phyloP scores from a whole-genome alignment of 1,140 invertebrate genomes.

The Lepidurus couesii region DNA sequence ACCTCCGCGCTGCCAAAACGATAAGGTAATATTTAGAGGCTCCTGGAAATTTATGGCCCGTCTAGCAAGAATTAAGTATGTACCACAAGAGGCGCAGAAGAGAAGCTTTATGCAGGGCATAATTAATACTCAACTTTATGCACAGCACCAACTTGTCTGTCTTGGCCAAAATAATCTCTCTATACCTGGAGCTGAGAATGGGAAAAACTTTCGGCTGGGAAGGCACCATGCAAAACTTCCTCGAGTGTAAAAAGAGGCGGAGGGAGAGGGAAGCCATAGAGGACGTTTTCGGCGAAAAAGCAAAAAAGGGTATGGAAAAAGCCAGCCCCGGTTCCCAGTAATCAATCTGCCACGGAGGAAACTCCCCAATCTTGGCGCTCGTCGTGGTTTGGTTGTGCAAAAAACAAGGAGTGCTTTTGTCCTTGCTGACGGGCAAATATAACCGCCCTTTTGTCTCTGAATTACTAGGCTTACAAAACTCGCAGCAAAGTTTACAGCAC shows the following conservation, averaged over 20 bases:
- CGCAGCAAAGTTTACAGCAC: no score
- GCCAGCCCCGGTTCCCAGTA: neutral
- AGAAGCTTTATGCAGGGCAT: slow-evolving; percentile 10
- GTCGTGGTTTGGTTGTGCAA: no score
- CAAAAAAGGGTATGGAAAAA: neutral
- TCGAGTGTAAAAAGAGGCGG: no score
- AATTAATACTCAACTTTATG: neutral
- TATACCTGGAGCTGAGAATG: neutral
- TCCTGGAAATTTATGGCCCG: slow-evolving; percentile 3
- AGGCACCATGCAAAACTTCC: no score
- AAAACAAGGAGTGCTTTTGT: no score
- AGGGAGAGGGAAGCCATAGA: no score
- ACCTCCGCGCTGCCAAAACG: neutral
- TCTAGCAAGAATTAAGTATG: neutral
- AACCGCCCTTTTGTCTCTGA: no score
- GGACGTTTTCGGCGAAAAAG: neutral
- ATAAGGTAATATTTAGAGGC: neutral
- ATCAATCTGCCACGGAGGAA: no score
- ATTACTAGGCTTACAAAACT: neutral
- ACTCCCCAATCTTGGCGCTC: no score
- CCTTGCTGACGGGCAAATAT: no score
- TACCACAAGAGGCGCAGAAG: neutral
- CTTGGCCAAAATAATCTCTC: neutral
- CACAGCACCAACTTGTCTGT: neutral
- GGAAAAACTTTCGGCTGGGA: neutral